phyloP scores from a whole-genome alignment of 2,113 vertebrate genomes.

The Syrrhaptes paradoxus region DNA sequence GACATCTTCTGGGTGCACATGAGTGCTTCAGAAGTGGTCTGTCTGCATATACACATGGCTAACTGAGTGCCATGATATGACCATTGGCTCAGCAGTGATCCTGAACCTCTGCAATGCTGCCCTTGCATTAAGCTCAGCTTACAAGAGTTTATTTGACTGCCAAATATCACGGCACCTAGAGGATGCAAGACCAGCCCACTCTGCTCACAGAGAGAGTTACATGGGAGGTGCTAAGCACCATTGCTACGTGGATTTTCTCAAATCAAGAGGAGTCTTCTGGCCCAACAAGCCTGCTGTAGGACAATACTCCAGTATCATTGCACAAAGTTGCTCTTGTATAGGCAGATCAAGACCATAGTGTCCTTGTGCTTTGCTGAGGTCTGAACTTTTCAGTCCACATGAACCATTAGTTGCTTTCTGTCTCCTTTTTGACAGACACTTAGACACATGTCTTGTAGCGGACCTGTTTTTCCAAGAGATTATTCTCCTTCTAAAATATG shows the following conservation, averaged over 20 bases:
- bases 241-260: not conserved
- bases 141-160: not conserved
- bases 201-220: not conserved
- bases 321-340: not conserved
- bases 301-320: not conserved
- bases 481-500: not conserved
- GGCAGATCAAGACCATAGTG: not conserved
- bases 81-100: fast-evolving
- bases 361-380: not conserved
- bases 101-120: not conserved
- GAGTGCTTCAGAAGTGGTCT: not conserved
- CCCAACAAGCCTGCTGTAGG: not conserved
- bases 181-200: not conserved
- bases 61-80: not conserved
- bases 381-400: not conserved
- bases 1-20: not conserved
- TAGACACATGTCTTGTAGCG: not conserved
- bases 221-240: not conserved
- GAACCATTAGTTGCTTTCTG: not conserved
- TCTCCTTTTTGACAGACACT: not conserved
- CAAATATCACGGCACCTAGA: not conserved
- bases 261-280: not conserved
- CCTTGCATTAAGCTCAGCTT: not conserved
- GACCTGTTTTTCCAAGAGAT: not conserved
- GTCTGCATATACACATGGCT: not conserved